phyloP scores from a whole-genome alignment of 2,113 vertebrate species.

The Oreochromis tanganicae region DNA sequence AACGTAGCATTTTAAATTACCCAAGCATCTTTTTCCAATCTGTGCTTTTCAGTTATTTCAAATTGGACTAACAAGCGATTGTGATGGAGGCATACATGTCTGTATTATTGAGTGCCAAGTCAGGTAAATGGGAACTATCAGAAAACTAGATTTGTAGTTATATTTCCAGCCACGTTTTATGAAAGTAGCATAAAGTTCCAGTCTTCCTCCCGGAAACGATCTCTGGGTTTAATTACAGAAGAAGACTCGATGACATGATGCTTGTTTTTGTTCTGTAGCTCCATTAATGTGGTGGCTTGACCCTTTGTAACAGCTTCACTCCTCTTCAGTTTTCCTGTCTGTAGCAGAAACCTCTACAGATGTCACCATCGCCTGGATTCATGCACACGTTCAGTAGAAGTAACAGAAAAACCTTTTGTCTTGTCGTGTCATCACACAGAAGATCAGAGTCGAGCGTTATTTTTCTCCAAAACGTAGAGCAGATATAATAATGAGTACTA shows the following conservation, averaged over 20 bases:
- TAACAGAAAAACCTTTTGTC: not conserved
- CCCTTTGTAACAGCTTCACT: not conserved
- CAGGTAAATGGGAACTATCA: not conserved
- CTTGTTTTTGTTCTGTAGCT: not conserved
- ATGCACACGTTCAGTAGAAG: not conserved
- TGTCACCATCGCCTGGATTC: not conserved
- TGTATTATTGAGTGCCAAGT: not conserved
- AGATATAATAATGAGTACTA: not conserved
- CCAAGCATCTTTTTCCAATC: not conserved
- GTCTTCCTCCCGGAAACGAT: accelerated
- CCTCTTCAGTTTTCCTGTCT: not conserved
- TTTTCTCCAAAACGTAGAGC: not conserved
- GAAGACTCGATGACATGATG: not conserved
- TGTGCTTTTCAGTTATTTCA: not conserved
- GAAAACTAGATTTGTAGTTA: not conserved
- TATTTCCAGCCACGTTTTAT: not conserved
- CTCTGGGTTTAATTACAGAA: not conserved
- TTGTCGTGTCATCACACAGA: not conserved
- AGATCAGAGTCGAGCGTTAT: not conserved
- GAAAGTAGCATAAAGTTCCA: not conserved
- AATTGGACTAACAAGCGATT: not conserved
- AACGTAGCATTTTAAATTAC: not conserved
- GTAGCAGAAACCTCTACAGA: not conserved
- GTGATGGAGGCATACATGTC: not conserved
- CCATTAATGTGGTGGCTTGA: not conserved